Evolutionary conservation across 2,113 vertebrate species (phyloP).

Genomic region (Urocolius indicus): DNA sequence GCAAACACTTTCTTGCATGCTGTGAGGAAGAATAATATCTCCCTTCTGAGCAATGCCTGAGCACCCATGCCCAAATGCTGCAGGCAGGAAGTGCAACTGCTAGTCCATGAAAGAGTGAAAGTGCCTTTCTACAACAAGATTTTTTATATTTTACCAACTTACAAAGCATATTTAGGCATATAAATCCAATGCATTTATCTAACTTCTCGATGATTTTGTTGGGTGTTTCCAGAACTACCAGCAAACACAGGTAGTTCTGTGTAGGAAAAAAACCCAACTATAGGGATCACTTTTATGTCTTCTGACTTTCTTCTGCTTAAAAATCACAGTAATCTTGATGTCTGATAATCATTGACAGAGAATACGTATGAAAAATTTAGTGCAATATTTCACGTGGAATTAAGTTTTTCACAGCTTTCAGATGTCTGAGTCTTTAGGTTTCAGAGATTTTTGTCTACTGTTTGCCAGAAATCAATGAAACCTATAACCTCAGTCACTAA

Average conservation of each 20-base stretch:
- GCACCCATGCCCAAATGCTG: not conserved
- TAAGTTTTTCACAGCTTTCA: not conserved
- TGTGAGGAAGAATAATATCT: not conserved
- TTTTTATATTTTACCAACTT: not conserved
- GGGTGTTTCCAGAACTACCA: not conserved
- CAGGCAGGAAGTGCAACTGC: slow-evolving; percentile 14
- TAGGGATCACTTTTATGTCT: not conserved
- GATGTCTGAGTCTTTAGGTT: not conserved
- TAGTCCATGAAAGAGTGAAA: not conserved
- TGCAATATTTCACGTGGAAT: not conserved
- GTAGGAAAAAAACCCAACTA: not conserved
- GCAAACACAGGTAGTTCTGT: not conserved
- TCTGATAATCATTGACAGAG: not conserved
- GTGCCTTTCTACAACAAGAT: not conserved
- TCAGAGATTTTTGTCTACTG: not conserved
- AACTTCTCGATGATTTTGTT: not conserved
- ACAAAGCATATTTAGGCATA: not conserved
- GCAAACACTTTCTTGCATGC: not conserved
- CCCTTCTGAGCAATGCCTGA: not conserved
- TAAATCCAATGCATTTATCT: not conserved
- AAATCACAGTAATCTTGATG: not conserved
- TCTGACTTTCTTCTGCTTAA: not conserved
- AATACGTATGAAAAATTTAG: not conserved
- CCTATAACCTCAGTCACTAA: not conserved
- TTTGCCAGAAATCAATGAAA: not conserved